Evolutionary conservation across 2,888 invertebrate genomes (phyloP).

Genomic region (Teinopalpus imperialis): DNA sequence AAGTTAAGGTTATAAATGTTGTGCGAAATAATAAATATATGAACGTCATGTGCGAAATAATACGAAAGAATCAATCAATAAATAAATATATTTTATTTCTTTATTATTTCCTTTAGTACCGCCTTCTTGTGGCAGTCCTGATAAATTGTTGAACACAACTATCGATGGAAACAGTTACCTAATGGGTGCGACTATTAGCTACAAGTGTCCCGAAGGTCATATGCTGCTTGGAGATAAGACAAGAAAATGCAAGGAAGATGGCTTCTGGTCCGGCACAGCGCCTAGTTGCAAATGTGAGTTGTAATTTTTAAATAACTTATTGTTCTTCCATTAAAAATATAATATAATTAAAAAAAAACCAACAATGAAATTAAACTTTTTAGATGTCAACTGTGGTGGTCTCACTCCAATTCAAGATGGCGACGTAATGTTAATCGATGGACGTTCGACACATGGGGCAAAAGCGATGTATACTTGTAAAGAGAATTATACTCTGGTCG

Average conservation of each 20-base stretch:
- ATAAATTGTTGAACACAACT: constrained; percentile 91
- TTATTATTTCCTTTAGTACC: constrained; percentile 88
- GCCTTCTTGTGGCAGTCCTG: constrained; percentile 93
- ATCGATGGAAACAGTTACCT: constrained; percentile 86
- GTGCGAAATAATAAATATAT: neutral
- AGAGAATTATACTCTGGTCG: constrained; percentile 92
- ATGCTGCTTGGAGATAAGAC: constrained; percentile 87
- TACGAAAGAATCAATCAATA: neutral
- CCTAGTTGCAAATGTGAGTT: constrained; percentile 93
- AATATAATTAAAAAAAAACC: neutral
- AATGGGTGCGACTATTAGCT: constrained; percentile 87
- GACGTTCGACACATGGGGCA: constrained; percentile 90
- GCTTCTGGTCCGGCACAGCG: constrained; percentile 91
- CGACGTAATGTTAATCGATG: constrained; percentile 84
- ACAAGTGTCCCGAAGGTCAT: constrained; percentile 91
- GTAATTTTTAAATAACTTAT: neutral
- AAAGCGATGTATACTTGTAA: constrained; percentile 89
- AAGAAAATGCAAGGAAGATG: constrained; percentile 87
- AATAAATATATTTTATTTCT: neutral
- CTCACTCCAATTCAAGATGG: constrained; percentile 88
- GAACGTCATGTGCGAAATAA: neutral
- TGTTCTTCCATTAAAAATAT: neutral
- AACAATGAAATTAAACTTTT: constrained; percentile 28
- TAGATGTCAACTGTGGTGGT: constrained; percentile 91
- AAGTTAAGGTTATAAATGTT: too few species aligned